Percentiles rank a stretch among this genome's conserved stretches.
Evolutionary conservation across 2,888 invertebrate genomes (phyloP).

Genomic region (Isoperla grammatica): DNA sequence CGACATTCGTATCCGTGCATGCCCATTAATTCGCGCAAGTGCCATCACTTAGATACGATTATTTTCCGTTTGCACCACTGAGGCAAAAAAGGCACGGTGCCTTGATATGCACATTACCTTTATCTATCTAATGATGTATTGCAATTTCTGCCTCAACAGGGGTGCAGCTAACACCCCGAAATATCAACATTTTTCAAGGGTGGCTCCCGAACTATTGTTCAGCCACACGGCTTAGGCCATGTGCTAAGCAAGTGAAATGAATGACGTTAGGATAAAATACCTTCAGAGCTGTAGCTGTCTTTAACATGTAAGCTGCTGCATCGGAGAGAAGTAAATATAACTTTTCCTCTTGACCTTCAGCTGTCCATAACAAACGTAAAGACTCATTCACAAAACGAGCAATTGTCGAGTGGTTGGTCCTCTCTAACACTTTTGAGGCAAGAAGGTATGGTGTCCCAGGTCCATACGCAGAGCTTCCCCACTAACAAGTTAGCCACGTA

Average conservation of each 20-base stretch:
- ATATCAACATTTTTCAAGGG: too few species aligned
- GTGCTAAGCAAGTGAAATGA: conserved; percentile 38
- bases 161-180: too few species aligned
- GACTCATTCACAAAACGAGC: neutral
- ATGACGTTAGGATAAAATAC: conserved; percentile 35
- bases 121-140: too few species aligned
- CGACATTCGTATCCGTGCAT: too few species aligned
- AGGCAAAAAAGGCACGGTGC: too few species aligned
- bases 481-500: neutral
- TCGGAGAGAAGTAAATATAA: conserved; percentile 32
- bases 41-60: too few species aligned
- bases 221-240: conserved; percentile 34
- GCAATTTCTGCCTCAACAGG: too few species aligned
- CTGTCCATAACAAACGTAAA: conserved; percentile 4
- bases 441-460: neutral
- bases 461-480: neutral
- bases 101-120: too few species aligned
- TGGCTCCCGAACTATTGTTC: too few species aligned
- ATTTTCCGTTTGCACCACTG: too few species aligned
- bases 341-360: conserved; percentile 13
- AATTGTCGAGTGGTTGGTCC: neutral
- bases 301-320: conserved; percentile 35
- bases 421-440: neutral
- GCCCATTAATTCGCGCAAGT: too few species aligned
- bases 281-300: conserved; percentile 33